These are phyloP conservation scores for Listronotus bonariensis DNA, from an alignment of 1,140 invertebrate genomes.

Conservation along the genomic window DNA sequence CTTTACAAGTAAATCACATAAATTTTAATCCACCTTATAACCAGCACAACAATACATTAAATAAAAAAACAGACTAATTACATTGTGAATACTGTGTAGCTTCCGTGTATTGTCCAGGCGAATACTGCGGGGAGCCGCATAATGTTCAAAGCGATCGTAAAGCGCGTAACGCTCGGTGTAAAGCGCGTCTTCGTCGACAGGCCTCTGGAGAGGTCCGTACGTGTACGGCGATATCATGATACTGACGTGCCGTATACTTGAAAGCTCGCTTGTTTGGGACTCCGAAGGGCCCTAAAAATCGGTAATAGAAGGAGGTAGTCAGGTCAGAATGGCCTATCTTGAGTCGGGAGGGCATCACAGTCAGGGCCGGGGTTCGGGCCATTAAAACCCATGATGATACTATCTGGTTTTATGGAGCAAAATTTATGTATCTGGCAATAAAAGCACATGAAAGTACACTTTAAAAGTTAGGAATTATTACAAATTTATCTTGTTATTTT, in stretches of 20 bases:
- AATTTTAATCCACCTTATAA: constrained; percentile 57
- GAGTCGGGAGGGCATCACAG: constrained; percentile 22
- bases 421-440: too few relatives aligned
- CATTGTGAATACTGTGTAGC: constrained; percentile 30
- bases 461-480: too few relatives aligned
- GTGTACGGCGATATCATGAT: constrained; percentile 45
- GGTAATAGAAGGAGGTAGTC: constrained; percentile 24
- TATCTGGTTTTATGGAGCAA: too few relatives aligned
- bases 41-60: constrained; percentile 64
- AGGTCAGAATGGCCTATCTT: constrained; percentile 14
- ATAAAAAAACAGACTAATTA: constrained; percentile 22
- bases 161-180: constrained; percentile 30
- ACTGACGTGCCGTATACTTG: constrained; percentile 26
- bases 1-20: too few relatives aligned
- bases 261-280: constrained; percentile 1
- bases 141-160: constrained; percentile 34
- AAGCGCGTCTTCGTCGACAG: constrained; percentile 23
- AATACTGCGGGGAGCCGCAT: constrained; percentile 26
- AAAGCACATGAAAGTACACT: too few relatives aligned
- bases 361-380: constrained; percentile 14
- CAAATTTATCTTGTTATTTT: too few relatives aligned
- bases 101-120: constrained; percentile 30
- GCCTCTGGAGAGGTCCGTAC: constrained; percentile 42
- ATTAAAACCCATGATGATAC: too few relatives aligned
- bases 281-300: constrained; percentile 27